Evolutionary conservation across 2,113 vertebrate genomes (phyloP), one percentile per base, ranked within the genome.

Genomic region (Triplophysa siluroides): DNA sequence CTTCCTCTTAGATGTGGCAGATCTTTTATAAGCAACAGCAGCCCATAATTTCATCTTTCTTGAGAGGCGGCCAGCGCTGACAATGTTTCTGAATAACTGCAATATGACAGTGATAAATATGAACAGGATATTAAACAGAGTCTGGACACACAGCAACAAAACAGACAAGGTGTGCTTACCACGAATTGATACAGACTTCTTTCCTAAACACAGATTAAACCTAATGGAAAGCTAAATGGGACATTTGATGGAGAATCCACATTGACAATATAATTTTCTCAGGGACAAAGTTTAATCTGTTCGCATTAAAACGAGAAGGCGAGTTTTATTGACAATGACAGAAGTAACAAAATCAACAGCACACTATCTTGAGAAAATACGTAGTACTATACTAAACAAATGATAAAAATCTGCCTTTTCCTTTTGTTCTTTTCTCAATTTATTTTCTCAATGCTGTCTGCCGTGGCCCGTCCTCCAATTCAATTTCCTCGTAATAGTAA

Each of bases 401-500:
- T 58, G 1, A 9, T 19, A n/a, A 1, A 58, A 58, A n/a, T n/a
- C 2, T 21, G 2, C 9, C 18, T 9, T 18, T 18, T 58, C 10
- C 2, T 10, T n/a, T 21, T 10, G 8, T 16, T 52, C 18, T 19
- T 21, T 19, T 58, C 54, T 19, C 19, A n/a, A n/a, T 58, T 21
- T 58, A 2, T 3, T 66, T 72, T 29, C 10, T 78, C 68, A 71
- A 26, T 66, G 38, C 19, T 67, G 33, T 76, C 63, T 58, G 29
- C n/a, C 24, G 43, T 80, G 78, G 81, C 82, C 76, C 83, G 47
- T 79, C 54, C 71, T 74, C 76, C 82, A 82, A 84, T 85, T 77
- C n/a, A 83, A 83, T 85, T 83, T 85, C 69, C 81, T 72, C 47
- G 56, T 78, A 79, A 83, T 80, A 43, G 82, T 65, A 61, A 70